Evolutionary conservation across 2,888 invertebrate species (phyloP).

Genomic region (Athrips mouffetella): DNA sequence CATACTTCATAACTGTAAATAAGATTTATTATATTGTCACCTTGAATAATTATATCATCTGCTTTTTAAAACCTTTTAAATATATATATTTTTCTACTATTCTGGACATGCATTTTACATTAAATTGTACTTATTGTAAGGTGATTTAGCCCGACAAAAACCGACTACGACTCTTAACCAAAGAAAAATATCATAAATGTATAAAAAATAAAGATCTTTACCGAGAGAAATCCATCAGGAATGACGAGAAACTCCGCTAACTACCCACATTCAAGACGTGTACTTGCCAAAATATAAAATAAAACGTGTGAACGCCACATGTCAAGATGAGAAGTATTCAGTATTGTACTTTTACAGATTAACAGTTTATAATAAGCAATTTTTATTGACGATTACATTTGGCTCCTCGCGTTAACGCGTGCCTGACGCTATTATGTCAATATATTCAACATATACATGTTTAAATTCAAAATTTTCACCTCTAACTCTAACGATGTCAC

Average conservation of each 20-base stretch:
- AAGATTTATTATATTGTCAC: constrained; percentile 72
- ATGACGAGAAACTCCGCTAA: constrained; percentile 41
- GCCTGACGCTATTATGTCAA: constrained; percentile 23
- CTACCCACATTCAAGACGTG: background rate
- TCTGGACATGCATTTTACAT: constrained; percentile 66
- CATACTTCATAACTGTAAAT: constrained; percentile 68
- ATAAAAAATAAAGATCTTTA: constrained; percentile 77
- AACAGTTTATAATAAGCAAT: constrained; percentile 35
- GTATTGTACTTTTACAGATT: constrained; percentile 29
- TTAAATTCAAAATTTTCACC: constrained; percentile 26
- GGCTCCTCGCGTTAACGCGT: constrained; percentile 21
- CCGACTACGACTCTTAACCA: constrained; percentile 48
- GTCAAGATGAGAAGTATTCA: constrained; percentile 20
- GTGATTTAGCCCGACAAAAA: constrained; percentile 67
- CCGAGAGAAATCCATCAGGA: constrained; percentile 60
- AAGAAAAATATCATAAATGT: constrained; percentile 55
- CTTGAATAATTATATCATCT: constrained; percentile 71
- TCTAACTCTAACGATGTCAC: constrained; percentile 24
- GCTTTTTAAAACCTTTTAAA: constrained; percentile 65
- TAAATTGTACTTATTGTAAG: constrained; percentile 68
- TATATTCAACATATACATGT: constrained; percentile 18
- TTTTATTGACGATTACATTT: constrained; percentile 50
- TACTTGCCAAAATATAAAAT: background rate
- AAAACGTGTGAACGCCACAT: constrained; percentile 9
- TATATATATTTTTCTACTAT: constrained; percentile 61